A percentile compares a stretch with the other conserved stretches of the same genome.
phyloP scores from a whole-genome alignment of 2,113 vertebrate genomes.

The Nettapus auritus region DNA sequence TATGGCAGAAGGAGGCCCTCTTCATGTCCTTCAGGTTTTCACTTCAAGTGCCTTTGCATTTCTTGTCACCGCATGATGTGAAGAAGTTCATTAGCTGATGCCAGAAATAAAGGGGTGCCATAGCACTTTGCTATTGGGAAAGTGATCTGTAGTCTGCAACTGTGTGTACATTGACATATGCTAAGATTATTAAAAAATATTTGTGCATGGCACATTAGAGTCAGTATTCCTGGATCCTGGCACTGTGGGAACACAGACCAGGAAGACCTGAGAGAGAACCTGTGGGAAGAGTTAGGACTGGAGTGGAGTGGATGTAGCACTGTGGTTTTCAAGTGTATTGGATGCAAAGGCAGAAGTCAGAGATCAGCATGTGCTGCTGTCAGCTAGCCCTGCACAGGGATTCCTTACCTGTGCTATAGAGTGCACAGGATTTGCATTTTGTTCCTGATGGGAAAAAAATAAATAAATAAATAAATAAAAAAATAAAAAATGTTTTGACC shows the following conservation, averaged over 20 bases:
- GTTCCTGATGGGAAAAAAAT: background rate
- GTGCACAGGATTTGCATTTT: fast-evolving
- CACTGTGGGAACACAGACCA: background rate
- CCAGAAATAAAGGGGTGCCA: background rate
- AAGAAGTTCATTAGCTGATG: slow-evolving; percentile 6
- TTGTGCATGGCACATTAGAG: background rate
- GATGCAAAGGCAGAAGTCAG: background rate
- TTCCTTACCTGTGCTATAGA: background rate
- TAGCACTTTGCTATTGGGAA: background rate
- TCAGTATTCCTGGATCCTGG: background rate
- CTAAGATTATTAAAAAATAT: background rate
- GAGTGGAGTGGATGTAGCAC: fast-evolving
- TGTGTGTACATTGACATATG: background rate
- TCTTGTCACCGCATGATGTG: background rate
- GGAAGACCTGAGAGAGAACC: background rate
- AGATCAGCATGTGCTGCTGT: fast-evolving
- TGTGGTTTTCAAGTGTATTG: background rate
- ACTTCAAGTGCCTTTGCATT: background rate
- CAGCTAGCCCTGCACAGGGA: background rate
- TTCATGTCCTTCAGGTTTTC: background rate
- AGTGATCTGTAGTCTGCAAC: background rate
- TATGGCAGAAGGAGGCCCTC: background rate
- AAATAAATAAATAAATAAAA: too few relatives aligned
- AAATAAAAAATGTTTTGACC: background rate
- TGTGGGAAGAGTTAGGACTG: background rate